Evolutionary conservation across 2,797 vertebrate genomes (phyloP).

Genomic region (Crenichthys baileyi): DNA sequence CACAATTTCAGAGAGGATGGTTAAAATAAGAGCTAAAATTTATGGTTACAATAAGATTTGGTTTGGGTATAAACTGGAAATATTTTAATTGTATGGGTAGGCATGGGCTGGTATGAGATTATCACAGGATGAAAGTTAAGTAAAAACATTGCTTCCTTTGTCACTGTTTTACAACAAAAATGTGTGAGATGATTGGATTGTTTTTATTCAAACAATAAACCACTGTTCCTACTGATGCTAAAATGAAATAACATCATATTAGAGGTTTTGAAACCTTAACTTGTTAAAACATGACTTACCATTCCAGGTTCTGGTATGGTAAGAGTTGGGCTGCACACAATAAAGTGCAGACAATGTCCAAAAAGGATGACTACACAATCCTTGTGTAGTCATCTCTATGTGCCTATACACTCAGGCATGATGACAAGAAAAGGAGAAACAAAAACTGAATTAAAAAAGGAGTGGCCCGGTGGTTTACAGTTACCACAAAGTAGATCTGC

Average conservation of each 20-base stretch:
- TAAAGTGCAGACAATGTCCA: not conserved
- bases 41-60: not conserved
- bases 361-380: no score
- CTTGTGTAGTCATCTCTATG: not conserved
- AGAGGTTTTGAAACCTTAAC: not conserved
- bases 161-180: not conserved
- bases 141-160: not conserved
- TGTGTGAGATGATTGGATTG: not conserved
- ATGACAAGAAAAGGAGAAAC: conserved; percentile 1
- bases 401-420: not conserved
- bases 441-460: not conserved
- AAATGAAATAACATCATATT: not conserved
- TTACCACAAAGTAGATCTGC: not conserved
- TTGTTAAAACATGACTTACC: not conserved
- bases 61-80: not conserved
- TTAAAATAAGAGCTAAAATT: not conserved
- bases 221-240: not conserved
- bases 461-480: not conserved
- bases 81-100: not conserved
- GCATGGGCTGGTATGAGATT: not conserved
- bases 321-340: not conserved
- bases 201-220: not conserved
- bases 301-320: not conserved
- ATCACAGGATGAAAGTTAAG: not conserved
- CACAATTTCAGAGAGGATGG: not conserved